Evolutionary conservation across 2,113 vertebrate genomes (phyloP).

Genomic region (Coregonus clupeaformis): DNA sequence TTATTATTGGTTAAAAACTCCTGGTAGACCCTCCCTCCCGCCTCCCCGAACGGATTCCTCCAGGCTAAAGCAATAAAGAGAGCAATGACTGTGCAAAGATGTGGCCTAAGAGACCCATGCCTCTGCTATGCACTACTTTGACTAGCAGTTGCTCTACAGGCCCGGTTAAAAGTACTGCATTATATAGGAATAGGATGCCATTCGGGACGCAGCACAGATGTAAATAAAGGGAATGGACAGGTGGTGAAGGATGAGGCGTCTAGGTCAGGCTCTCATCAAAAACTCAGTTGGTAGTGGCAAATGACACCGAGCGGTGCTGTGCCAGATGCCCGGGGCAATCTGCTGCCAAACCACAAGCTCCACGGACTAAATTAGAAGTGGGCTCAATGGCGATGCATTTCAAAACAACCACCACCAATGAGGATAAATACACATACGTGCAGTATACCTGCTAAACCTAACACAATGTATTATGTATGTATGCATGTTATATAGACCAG

Average conservation of each 20-base stretch:
- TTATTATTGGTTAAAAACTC: constrained; percentile 87
- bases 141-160: too few relatives aligned
- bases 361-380: constrained; percentile 81
- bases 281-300: constrained; percentile 85
- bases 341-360: constrained; percentile 72
- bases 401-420: constrained; percentile 53
- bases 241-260: constrained; percentile 90
- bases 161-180: too few relatives aligned
- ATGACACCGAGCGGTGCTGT: constrained; percentile 72
- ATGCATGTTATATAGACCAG: constrained; percentile 21
- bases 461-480: constrained; percentile 43
- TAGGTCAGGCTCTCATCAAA: constrained; percentile 86
- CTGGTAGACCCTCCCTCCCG: constrained; percentile 82
- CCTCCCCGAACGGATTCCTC: constrained; percentile 80
- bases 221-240: constrained; percentile 98
- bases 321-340: constrained; percentile 80
- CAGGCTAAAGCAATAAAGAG: constrained; percentile 99
- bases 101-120: too few relatives aligned
- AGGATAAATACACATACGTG: constrained; percentile 54
- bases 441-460: constrained; percentile 6
- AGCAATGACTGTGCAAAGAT: too few relatives aligned
- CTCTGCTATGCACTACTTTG: too few relatives aligned
- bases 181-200: too few relatives aligned
- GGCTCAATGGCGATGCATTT: constrained; percentile 69
- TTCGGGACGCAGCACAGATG: constrained; percentile 76